Conservation (phyloP, 2,888 invertebrate genomes). For the Pecten maximus region DNA sequence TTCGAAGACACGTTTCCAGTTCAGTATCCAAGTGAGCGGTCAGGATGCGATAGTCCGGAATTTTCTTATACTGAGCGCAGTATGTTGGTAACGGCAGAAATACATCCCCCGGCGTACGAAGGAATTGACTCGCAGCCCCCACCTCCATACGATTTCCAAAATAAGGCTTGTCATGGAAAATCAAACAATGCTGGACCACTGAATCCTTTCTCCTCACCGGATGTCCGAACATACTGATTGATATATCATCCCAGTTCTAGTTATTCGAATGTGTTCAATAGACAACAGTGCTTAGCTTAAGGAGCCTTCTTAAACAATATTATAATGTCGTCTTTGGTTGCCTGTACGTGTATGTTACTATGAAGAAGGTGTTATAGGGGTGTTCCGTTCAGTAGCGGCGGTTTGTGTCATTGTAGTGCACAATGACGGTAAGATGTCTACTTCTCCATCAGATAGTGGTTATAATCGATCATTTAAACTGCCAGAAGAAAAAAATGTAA, state of each 20-base stretch:
- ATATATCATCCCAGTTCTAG: neutral
- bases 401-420: too few species aligned
- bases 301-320: neutral
- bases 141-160: neutral
- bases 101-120: neutral
- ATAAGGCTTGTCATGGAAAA: neutral
- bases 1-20: neutral
- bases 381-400: too few species aligned
- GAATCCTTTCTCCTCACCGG: neutral
- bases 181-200: neutral
- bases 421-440: too few species aligned
- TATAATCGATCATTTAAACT: too few species aligned
- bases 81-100: neutral
- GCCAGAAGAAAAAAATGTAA: too few species aligned
- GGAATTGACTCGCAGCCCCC: neutral
- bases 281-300: neutral
- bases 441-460: too few species aligned
- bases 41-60: neutral
- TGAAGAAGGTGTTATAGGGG: too few species aligned
- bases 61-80: constrained; percentile 1
- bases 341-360: too few species aligned
- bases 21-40: neutral
- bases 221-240: constrained; percentile 11
- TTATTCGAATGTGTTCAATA: neutral
- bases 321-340: neutral